Evolutionary conservation across 2,797 vertebrate genomes (phyloP).

Genomic region (Helarctos malayanus): DNA sequence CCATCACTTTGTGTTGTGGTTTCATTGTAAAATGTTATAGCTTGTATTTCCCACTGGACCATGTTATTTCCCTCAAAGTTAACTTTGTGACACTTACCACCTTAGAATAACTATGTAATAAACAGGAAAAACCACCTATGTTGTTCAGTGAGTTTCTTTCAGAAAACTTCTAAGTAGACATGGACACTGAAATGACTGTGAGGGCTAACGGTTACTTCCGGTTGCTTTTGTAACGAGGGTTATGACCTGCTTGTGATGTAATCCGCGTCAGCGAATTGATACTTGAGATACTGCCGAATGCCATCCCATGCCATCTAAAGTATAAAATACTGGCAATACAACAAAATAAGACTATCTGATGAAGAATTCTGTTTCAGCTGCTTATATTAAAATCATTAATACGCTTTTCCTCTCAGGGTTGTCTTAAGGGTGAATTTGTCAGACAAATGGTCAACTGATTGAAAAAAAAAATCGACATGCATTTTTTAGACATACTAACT

Average conservation of each 20-base stretch:
- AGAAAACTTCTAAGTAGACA: constrained; percentile 70
- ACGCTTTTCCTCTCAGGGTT: constrained; percentile 43
- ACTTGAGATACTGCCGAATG: not conserved
- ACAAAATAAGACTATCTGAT: constrained; percentile 26
- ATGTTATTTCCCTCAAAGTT: constrained; percentile 85
- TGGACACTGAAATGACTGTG: not conserved
- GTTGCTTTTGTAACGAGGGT: not conserved
- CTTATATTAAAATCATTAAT: constrained; percentile 62
- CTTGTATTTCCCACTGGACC: constrained; percentile 85
- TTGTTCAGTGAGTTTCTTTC: constrained; percentile 89
- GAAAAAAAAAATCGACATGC: not conserved
- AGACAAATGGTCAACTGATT: not conserved
- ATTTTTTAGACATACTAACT: not conserved
- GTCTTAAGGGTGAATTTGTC: constrained; percentile 54
- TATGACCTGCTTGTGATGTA: not conserved
- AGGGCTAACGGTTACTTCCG: not conserved
- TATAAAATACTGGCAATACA: not conserved
- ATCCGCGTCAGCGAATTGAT: not conserved
- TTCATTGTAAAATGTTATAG: constrained; percentile 85
- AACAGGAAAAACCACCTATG: constrained; percentile 87
- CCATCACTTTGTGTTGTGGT: constrained; percentile 83
- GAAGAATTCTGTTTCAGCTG: constrained; percentile 50
- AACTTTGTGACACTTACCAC: constrained; percentile 86
- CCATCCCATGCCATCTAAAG: constrained; percentile 28
- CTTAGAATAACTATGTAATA: constrained; percentile 88